Evolutionary conservation across 2,797 vertebrate genomes (phyloP), one percentile per base, ranked within the genome.

Genomic region (Tragopan temminckii): DNA sequence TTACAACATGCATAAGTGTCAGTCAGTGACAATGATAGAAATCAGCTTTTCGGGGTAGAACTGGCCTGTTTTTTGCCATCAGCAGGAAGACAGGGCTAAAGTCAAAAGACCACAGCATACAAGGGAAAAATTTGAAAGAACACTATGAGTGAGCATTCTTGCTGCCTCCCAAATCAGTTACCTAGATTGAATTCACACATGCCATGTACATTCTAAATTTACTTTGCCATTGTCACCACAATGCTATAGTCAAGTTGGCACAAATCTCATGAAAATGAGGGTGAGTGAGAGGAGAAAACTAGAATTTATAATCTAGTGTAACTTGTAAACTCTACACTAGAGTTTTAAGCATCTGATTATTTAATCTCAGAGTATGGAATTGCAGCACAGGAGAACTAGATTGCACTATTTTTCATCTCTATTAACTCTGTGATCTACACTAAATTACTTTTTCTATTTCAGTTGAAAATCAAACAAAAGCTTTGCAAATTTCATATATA

Each of bases 361-460:
- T 92, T 72, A 58, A 7, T 20, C 61, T 70, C 13, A 2, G 53
- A 80, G 68, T 62, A 58, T 3, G 53, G 57, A 89, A 82, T 5
- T 77, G 17, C 7, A 31, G 12, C 48, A 23, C 27, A 80, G 23
- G 43, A 63, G 48, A 43, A 71, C 0, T 77, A 42, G 7, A 90
- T 67, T 53, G 13, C 20, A 46, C 40, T 80, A 24, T 80, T 93
- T 96, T 80, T 90, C 68, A 82, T 87, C 43, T 90, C 62, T 90
- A 77, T 82, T 87, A 95, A 87, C 12, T 78, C 59, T 82, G 33
- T 67, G 68, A 70, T 74, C 68, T 64, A 57, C 11, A 45, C 6
- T 72, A 91, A 91, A 88, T 83, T 63, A 40, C 36, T 16, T 79
- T 46, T 52, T 57, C 45, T 58, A 64, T 45, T 45, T 0, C 17